Percentiles rank a stretch among this genome's conserved stretches.
phyloP scores from a whole-genome alignment of 1,140 invertebrate species.

The Drosophila ohnishii region DNA sequence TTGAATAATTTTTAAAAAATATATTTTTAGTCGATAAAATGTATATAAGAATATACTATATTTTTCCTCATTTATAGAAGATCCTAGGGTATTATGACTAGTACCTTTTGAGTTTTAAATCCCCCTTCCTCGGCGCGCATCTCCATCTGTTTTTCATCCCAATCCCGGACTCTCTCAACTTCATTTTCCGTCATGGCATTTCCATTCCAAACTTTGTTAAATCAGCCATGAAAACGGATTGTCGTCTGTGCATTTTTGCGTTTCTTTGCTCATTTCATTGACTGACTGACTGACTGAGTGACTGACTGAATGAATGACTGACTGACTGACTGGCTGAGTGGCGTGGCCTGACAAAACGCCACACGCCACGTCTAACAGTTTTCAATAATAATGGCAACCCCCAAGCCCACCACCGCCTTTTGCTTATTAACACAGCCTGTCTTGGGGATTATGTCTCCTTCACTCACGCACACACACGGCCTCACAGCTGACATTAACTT shows the following conservation, averaged over 20 bases:
- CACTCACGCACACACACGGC: conserved; percentile 12
- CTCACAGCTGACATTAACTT: conserved; percentile 53
- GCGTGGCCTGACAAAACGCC: conserved; percentile 60
- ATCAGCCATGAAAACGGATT: conserved; percentile 80
- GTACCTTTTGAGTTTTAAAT: conserved; percentile 2
- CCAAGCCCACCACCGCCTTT: conserved; percentile 2
- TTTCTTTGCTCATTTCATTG: conserved; percentile 75
- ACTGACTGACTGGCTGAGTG: conserved; percentile 31
- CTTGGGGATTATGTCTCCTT: conserved; percentile 62
- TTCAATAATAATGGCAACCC: conserved; percentile 69
- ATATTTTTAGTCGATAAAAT: background rate
- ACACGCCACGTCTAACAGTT: conserved; percentile 77
- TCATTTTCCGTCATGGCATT: conserved; percentile 40
- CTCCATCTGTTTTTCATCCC: conserved; percentile 26
- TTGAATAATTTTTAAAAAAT: too few species aligned
- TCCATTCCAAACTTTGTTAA: conserved; percentile 73
- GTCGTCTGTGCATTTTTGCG: conserved; percentile 71
- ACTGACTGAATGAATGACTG: conserved; percentile 13
- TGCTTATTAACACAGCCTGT: conserved; percentile 71
- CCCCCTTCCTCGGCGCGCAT: background rate
- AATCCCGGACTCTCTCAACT: conserved; percentile 23
- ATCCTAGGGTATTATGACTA: background rate
- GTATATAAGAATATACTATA: background rate
- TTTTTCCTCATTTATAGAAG: background rate
- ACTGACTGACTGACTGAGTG: conserved; percentile 33